Conservation (phyloP, 2,113 vertebrate species). For the Bubo bubo region DNA sequence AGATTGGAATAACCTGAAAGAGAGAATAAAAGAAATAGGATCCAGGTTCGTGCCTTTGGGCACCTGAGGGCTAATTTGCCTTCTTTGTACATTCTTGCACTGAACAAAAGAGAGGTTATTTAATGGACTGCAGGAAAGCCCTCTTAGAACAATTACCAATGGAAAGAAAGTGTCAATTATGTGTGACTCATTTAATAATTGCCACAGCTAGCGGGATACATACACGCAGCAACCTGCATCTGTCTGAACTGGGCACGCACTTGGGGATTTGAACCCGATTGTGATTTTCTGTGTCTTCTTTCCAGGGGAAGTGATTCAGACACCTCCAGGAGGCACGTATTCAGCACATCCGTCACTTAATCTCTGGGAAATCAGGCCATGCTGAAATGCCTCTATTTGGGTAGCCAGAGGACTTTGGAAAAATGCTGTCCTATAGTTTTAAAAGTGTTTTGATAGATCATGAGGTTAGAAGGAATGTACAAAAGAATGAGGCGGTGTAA, state of each 20-base stretch:
- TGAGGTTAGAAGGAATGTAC: background rate
- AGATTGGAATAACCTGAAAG: slow-evolving; percentile 77
- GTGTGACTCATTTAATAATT: slow-evolving; percentile 14
- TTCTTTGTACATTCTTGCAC: background rate
- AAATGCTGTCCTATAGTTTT: background rate
- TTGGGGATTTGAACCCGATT: background rate
- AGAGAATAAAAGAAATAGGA: background rate
- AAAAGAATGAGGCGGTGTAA: background rate
- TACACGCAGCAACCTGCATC: background rate
- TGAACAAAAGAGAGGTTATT: background rate
- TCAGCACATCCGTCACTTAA: background rate
- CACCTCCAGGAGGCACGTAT: background rate
- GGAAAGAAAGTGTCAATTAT: background rate
- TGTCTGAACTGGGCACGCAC: background rate
- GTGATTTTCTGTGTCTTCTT: background rate
- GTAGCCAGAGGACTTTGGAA: background rate
- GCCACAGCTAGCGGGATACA: background rate
- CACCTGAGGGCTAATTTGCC: background rate
- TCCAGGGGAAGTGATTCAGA: slow-evolving; percentile 31
- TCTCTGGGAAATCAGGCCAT: background rate
- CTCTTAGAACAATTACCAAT: background rate
- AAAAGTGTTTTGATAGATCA: background rate
- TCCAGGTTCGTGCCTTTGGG: background rate
- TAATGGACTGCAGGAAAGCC: background rate
- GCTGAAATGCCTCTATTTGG: background rate